Percentiles rank a stretch among this genome's conserved stretches.
These are phyloP conservation scores for Takifugu rubripes DNA, from an alignment of 2,797 vertebrate species.

Conservation along the genomic window DNA sequence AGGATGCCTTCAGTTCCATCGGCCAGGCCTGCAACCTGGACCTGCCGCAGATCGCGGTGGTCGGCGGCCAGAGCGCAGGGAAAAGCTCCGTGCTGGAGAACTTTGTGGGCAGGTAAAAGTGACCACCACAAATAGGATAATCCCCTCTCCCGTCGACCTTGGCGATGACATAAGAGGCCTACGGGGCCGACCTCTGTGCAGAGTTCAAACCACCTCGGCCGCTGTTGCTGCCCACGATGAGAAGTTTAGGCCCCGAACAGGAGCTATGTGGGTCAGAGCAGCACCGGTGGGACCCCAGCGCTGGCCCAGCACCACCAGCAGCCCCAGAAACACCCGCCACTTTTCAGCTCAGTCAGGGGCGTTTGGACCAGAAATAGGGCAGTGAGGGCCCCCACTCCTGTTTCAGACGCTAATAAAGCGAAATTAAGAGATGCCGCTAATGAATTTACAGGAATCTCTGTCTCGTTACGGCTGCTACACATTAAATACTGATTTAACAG, in stretches of 20 bases:
- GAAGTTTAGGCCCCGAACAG: conserved; percentile 8
- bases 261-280: conserved; percentile 63
- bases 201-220: conserved; percentile 46
- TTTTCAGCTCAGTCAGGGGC: neutral
- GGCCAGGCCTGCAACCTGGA: conserved; percentile 90
- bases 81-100: conserved; percentile 97
- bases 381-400: conserved; percentile 17
- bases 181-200: conserved; percentile 31
- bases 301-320: conserved; percentile 33
- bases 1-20: conserved; percentile 91
- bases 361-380: conserved; percentile 1
- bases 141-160: conserved; percentile 61
- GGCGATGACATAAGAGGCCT: conserved; percentile 64
- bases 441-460: neutral
- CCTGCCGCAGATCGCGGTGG: conserved; percentile 93
- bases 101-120: conserved; percentile 90
- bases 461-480: neutral
- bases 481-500: neutral
- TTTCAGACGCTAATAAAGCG: neutral
- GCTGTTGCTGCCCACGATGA: conserved; percentile 11
- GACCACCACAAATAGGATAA: conserved; percentile 66
- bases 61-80: conserved; percentile 93
- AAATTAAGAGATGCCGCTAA: neutral
- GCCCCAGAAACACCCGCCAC: conserved; percentile 24
- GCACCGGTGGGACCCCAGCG: conserved; percentile 47